phyloP scores from a whole-genome alignment of 35 echinoderm and acorn worm species.

The Lytechinus pictus region DNA sequence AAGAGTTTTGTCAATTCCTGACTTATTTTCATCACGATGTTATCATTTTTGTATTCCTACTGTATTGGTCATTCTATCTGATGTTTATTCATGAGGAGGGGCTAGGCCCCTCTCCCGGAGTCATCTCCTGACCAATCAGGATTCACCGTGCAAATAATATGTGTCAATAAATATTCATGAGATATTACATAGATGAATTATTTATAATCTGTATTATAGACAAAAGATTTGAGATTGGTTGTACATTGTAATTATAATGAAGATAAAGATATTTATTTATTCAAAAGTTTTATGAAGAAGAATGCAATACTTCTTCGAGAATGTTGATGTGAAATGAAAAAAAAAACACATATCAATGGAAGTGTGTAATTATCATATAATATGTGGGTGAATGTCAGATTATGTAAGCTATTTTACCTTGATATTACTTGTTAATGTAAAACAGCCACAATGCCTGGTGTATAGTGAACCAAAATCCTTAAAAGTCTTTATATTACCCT shows the following conservation, averaged over 20 bases:
- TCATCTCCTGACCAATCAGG: constrained; percentile 13
- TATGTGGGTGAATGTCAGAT: neutral
- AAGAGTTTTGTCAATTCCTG: neutral
- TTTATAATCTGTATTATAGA: constrained; percentile 38
- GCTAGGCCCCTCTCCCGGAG: neutral
- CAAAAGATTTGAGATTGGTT: neutral
- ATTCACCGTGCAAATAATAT: constrained; percentile 25
- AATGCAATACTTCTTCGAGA: neutral
- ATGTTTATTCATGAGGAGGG: neutral
- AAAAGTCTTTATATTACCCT: neutral
- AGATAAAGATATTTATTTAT: constrained; percentile 27
- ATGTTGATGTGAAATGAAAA: constrained; percentile 19
- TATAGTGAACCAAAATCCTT: neutral
- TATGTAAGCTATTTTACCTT: neutral
- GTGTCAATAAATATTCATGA: constrained; percentile 1
- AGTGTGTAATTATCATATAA: neutral
- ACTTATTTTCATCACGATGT: neutral
- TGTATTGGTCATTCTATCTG: neutral
- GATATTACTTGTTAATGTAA: neutral
- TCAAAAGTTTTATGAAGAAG: neutral
- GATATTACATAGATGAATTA: constrained; percentile 22
- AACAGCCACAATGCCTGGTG: neutral
- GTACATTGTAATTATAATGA: constrained; percentile 37
- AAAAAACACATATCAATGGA: neutral
- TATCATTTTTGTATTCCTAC: neutral